Evolutionary conservation across 64 coral and sea anemone genomes (phyloP).

Genomic region (Montipora cactus): DNA sequence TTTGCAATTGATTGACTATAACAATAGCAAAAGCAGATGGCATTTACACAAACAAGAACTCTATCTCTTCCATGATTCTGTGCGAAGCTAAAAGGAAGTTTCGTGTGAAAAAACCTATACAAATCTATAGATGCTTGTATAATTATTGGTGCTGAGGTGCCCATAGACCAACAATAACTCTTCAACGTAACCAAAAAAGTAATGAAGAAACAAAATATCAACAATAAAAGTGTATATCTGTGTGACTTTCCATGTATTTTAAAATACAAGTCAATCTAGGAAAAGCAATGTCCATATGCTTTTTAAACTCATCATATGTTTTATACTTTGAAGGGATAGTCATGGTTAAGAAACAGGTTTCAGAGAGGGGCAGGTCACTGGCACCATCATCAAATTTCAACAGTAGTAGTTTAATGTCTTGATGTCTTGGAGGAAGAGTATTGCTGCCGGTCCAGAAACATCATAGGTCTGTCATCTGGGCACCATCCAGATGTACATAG

Average conservation of each 20-base stretch:
- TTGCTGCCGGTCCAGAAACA: slow-evolving; percentile 23
- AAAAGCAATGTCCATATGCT: slow-evolving; percentile 1
- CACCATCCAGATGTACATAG: slow-evolving; percentile 1
- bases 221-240: slow-evolving; percentile 4
- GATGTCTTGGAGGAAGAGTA: neutral
- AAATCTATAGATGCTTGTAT: neutral
- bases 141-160: slow-evolving; percentile 6
- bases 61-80: neutral
- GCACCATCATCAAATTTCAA: neutral
- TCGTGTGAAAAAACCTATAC: neutral
- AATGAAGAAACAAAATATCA: slow-evolving; percentile 13
- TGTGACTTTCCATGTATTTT: neutral
- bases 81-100: neutral
- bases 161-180: slow-evolving; percentile 7
- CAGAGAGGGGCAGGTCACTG: neutral
- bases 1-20: neutral
- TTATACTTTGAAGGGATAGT: neutral
- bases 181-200: neutral
- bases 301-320: neutral
- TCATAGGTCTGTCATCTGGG: neutral
- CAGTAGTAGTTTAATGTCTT: neutral
- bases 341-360: slow-evolving; percentile 14
- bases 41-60: neutral
- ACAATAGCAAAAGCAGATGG: neutral
- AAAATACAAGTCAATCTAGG: neutral